A percentile compares a stretch with the other conserved stretches of the same genome.
Conservation (phyloP, 2,888 invertebrate species). For the Apamea sordens region DNA sequence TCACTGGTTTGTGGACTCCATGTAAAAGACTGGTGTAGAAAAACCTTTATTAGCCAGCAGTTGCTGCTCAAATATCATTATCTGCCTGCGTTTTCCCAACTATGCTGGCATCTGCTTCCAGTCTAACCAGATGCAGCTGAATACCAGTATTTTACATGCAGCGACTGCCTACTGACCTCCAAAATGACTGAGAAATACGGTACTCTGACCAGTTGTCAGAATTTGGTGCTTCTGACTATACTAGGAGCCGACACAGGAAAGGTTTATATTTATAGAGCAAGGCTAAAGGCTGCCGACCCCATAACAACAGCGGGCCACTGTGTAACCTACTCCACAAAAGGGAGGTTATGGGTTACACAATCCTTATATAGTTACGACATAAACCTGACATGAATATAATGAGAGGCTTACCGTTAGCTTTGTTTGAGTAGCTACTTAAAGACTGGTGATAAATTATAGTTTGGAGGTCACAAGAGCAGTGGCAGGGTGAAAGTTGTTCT, state of each 20-base stretch:
- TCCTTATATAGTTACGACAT: conserved; percentile 55
- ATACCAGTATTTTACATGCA: background rate
- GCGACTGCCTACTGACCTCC: background rate
- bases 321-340: conserved; percentile 63
- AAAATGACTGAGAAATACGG: background rate
- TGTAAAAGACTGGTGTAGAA: no score
- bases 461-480: conserved; percentile 22
- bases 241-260: background rate
- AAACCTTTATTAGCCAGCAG: no score
- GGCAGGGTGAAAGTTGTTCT: conserved; percentile 2
- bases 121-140: background rate
- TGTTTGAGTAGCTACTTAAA: conserved; percentile 18
- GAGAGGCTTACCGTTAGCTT: conserved; percentile 18
- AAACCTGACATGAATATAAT: conserved; percentile 36
- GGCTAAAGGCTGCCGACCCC: conserved; percentile 49
- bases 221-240: background rate
- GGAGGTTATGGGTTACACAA: conserved; percentile 64
- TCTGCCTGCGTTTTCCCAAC: no score
- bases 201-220: background rate
- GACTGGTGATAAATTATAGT: conserved; percentile 13
- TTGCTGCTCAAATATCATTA: no score
- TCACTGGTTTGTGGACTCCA: background rate
- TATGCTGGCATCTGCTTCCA: background rate
- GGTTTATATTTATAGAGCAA: conserved; percentile 4
- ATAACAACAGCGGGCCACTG: conserved; percentile 40